A percentile compares a stretch with the other conserved stretches of the same genome.
These are phyloP conservation scores for Hedya salicella DNA, from an alignment of 2,888 invertebrate species.

Conservation along the genomic window DNA sequence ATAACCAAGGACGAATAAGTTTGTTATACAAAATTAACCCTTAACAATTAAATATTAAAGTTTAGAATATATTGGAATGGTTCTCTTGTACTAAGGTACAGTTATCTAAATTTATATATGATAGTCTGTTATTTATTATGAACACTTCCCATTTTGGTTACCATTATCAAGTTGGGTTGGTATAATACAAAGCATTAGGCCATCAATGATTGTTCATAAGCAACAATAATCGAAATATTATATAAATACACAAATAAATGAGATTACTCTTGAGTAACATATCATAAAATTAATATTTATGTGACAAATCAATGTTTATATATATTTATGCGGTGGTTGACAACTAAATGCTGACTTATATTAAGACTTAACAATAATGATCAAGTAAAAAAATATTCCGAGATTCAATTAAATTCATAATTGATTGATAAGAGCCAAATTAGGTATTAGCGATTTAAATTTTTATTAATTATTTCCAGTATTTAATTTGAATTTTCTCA, in stretches of 20 bases:
- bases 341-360: slow-evolving; percentile 51
- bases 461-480: background rate
- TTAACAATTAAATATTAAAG: slow-evolving; percentile 39
- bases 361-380: slow-evolving; percentile 45
- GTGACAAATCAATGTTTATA: slow-evolving; percentile 47
- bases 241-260: slow-evolving; percentile 61
- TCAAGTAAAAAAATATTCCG: slow-evolving; percentile 40
- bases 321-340: slow-evolving; percentile 47
- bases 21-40: slow-evolving; percentile 37
- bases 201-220: slow-evolving; percentile 45
- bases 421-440: slow-evolving; percentile 24
- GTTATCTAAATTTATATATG: slow-evolving; percentile 48
- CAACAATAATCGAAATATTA: slow-evolving; percentile 48
- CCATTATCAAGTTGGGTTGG: slow-evolving; percentile 13
- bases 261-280: slow-evolving; percentile 70
- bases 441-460: background rate
- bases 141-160: slow-evolving; percentile 70
- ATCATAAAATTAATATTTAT: slow-evolving; percentile 47
- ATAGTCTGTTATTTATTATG: slow-evolving; percentile 55
- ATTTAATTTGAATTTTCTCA: background rate
- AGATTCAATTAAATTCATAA: slow-evolving; percentile 47
- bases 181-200: slow-evolving; percentile 34
- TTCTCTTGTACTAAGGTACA: slow-evolving; percentile 58
- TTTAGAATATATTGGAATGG: slow-evolving; percentile 59
- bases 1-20: slow-evolving; percentile 19